Conservation (phyloP, 2,888 invertebrate species). For the Hydrotaea diabolus region DNA sequence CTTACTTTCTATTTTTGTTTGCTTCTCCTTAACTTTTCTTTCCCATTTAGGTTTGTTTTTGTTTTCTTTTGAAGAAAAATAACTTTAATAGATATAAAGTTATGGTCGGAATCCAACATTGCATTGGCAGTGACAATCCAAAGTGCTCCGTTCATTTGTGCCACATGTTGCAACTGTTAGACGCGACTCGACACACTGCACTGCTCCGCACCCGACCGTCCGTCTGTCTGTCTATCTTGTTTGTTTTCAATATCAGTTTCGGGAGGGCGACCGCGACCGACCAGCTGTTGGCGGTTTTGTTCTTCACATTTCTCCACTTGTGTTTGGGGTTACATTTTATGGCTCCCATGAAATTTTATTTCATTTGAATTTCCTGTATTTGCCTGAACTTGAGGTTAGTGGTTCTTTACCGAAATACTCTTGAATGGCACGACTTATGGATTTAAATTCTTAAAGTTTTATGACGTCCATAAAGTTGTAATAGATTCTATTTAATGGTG, state of each 20-base stretch:
- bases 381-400: not conserved
- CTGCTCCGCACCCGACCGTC: no score
- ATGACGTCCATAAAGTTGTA: not conserved
- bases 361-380: not conserved
- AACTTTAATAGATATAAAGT: conserved; percentile 7
- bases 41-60: not conserved
- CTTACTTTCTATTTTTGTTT: conserved; percentile 16
- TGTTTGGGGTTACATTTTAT: conserved; percentile 2
- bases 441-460: not conserved
- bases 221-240: no score
- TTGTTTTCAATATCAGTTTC: no score
- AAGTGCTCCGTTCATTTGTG: not conserved
- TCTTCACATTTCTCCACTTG: not conserved
- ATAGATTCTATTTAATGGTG: not conserved
- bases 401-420: not conserved
- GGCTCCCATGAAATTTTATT: not conserved
- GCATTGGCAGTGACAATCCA: not conserved
- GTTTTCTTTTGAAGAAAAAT: conserved; percentile 1
- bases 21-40: not conserved
- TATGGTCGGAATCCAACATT: no score
- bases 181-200: no score
- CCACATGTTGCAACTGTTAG: not conserved
- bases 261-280: not conserved
- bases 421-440: not conserved
- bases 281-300: not conserved